Evolutionary conservation across 2,113 vertebrate species (phyloP).

Genomic region (Pagrus major): DNA sequence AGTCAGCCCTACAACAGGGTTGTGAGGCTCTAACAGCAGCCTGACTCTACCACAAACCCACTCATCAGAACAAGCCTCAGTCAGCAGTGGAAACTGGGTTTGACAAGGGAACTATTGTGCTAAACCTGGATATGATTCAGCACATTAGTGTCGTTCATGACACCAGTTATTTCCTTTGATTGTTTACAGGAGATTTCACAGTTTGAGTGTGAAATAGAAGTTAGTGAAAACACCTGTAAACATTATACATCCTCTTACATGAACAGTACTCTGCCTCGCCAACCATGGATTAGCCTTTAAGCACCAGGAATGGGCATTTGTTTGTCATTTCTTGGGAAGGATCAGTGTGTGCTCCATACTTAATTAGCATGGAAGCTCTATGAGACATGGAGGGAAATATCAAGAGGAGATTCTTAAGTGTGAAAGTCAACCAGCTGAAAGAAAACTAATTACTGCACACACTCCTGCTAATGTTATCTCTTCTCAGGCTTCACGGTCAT

Average conservation of each 20-base stretch:
- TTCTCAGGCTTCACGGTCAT: conserved; percentile 18
- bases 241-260: background rate
- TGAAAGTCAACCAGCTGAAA: background rate
- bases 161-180: background rate
- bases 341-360: background rate
- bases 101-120: conserved; percentile 35
- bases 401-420: background rate
- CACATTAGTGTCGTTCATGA: background rate
- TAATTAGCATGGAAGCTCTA: background rate
- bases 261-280: background rate
- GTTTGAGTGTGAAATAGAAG: background rate
- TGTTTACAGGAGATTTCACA: background rate
- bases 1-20: conserved; percentile 4
- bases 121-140: conserved; percentile 7
- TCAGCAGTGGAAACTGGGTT: conserved; percentile 15
- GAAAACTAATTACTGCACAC: background rate
- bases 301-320: background rate
- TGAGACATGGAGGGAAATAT: background rate
- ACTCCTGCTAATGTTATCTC: conserved; percentile 2
- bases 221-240: conserved; percentile 11
- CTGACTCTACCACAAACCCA: conserved; percentile 42
- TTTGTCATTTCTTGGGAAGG: background rate
- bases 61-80: conserved; percentile 21
- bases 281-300: background rate
- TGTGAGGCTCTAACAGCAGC: conserved; percentile 4